phyloP scores from a whole-genome alignment of 2,888 invertebrate species.

The Eretmocerus hayati region DNA sequence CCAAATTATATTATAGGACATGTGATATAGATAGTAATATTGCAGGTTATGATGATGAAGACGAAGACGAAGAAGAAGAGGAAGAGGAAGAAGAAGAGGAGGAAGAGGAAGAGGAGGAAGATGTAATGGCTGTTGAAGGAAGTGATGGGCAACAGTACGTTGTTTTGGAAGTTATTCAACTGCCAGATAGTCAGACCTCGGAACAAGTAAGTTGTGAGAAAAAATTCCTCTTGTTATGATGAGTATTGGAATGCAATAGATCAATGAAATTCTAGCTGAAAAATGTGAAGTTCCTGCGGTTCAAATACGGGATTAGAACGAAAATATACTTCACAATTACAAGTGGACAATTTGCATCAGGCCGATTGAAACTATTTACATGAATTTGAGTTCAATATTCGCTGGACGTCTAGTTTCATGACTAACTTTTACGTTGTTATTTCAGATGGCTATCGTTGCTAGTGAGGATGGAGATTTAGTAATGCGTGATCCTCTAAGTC shows the following conservation, averaged over 20 bases:
- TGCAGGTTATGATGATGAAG: slow-evolving; percentile 45
- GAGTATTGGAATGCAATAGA: too few species aligned
- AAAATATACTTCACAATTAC: too few species aligned
- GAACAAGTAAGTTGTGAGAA: slow-evolving; percentile 51
- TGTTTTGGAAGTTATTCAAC: slow-evolving; percentile 81
- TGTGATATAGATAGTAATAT: slow-evolving; percentile 40
- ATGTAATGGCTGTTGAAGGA: slow-evolving; percentile 61
- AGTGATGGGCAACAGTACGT: slow-evolving; percentile 79
- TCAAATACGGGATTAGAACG: too few species aligned
- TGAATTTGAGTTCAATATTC: too few species aligned
- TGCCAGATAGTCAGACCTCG: slow-evolving; percentile 62
- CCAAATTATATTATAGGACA: too few species aligned
- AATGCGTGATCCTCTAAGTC: slow-evolving; percentile 43
- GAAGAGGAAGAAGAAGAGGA: slow-evolving; percentile 52
- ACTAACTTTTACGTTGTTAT: neutral
- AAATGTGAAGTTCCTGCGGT: too few species aligned
- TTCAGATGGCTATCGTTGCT: slow-evolving; percentile 47
- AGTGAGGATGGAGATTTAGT: slow-evolving; percentile 47
- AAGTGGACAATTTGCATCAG: too few species aligned
- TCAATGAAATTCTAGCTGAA: too few species aligned
- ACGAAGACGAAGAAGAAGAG: slow-evolving; percentile 45
- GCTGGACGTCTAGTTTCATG: too few species aligned
- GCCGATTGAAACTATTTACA: too few species aligned
- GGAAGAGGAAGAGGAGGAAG: slow-evolving; percentile 51
- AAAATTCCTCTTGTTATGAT: neutral